These are phyloP conservation scores for Scartelaos histophorus DNA, from an alignment of 2,113 vertebrate genomes.

Conservation along the genomic window DNA sequence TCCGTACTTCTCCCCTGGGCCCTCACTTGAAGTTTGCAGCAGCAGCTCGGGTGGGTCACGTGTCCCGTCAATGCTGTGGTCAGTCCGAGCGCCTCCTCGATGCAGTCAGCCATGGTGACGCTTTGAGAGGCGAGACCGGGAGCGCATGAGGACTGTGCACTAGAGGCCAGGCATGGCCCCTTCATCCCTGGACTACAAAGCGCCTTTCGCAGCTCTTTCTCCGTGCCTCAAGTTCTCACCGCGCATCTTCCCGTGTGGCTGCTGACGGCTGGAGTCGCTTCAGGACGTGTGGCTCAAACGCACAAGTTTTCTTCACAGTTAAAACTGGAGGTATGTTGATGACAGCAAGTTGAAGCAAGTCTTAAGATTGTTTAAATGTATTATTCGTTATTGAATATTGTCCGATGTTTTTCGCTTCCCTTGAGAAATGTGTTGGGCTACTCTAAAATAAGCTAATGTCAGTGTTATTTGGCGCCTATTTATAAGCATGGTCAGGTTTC, in stretches of 20 bases:
- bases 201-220: constrained; percentile 25
- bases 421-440: too few relatives aligned
- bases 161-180: constrained; percentile 60
- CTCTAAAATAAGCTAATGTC: background rate
- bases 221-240: constrained; percentile 8
- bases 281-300: constrained; percentile 29
- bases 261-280: constrained; percentile 25
- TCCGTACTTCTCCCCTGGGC: constrained; percentile 5
- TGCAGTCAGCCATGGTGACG: constrained; percentile 36
- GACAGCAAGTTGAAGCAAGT: background rate
- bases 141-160: constrained; percentile 18
- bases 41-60: constrained; percentile 58
- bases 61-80: constrained; percentile 40
- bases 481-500: background rate
- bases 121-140: constrained; percentile 47
- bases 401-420: too few relatives aligned
- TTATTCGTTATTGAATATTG: too few relatives aligned
- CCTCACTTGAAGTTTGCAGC: constrained; percentile 25
- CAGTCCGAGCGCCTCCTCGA: constrained; percentile 37
- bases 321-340: constrained; percentile 47
- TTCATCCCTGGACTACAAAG: constrained; percentile 27
- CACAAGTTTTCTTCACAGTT: constrained; percentile 41
- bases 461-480: background rate
- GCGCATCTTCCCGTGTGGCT: constrained; percentile 4
- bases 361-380: background rate